A percentile compares a stretch with the other conserved stretches of the same genome.
Evolutionary conservation across 2,888 invertebrate species (phyloP).

Genomic region (Pristionchus entomophagus): DNA sequence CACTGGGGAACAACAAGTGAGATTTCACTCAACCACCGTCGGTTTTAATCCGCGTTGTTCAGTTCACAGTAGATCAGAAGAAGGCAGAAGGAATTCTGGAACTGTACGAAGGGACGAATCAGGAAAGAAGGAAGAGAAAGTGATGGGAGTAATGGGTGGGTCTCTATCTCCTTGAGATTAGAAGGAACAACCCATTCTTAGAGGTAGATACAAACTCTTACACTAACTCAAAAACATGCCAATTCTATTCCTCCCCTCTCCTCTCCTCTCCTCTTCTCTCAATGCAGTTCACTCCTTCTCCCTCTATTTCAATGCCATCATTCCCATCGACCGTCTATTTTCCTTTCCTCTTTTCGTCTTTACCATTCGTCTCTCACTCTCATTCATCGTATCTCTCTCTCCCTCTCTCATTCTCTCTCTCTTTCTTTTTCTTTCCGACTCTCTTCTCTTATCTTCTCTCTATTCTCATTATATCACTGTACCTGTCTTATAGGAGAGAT

Average conservation of each 20-base stretch:
- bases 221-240: neutral
- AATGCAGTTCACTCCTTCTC: neutral
- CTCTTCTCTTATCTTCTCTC: too few relatives aligned
- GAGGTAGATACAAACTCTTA: neutral
- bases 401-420: slow-evolving; percentile 27
- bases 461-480: too few relatives aligned
- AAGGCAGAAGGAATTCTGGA: slow-evolving; percentile 72
- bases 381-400: slow-evolving; percentile 11
- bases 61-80: slow-evolving; percentile 71
- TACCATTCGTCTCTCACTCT: slow-evolving; percentile 26
- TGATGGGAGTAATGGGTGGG: slow-evolving; percentile 69
- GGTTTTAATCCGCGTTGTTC: slow-evolving; percentile 46
- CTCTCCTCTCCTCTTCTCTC: neutral
- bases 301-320: neutral
- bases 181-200: neutral
- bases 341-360: neutral
- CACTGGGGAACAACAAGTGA: slow-evolving; percentile 79
- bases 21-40: slow-evolving; percentile 17
- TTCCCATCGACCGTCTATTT: neutral
- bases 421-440: neutral
- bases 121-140: slow-evolving; percentile 60
- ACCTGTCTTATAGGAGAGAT: neutral
- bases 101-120: slow-evolving; percentile 70
- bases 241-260: neutral
- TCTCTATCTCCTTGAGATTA: neutral